Base-by-base conservation (phyloP, 2,888 invertebrate genomes). In the Pediacus dermestoides region DNA sequence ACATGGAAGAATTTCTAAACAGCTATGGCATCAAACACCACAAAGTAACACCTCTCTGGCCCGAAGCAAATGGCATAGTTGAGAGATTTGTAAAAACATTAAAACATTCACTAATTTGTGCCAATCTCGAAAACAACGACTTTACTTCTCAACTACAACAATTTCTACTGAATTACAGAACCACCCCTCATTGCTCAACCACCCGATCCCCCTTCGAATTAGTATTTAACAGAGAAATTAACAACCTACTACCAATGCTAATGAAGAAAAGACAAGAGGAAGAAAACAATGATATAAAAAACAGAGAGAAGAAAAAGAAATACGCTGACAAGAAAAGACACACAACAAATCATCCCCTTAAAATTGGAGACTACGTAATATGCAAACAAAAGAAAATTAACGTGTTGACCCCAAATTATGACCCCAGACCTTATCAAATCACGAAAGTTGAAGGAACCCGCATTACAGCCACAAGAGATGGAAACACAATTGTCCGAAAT, bases 11-110 rank as follows among this genome's bases (percentile, higher is more conserved):
- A 2, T 44, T 26, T 13, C 12, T 37, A 30, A 9, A 34, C 9
- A 30, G 21, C 3, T 16, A 18, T n/a, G 28, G 25, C 7, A 42
- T 50, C 4, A 39, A 46, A 39, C 44, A 48, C 16, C 25, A 39
- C 4, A 27, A n/a, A 35, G 32, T 42, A 2, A 48, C 48, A 12
- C 46, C 42, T 2, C 42, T 35, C 23, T 50, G 47, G 50, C 46
- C 48, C 16, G 43, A 45, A 44, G 41, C 45, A 8, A 50, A 48
- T 22, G 50, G 46, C 2, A 21, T 41, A 16, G 37, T 39, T 7
- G 50, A 48, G 39, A 35, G 44, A 26, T 31, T 38, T 27, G 47
- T 47, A 3, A 43, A 40, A 36, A 40, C 39, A 10, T 11, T 28
- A 28, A 28, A 28, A 14, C 3, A 10, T 13, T 28, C 26, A 11